Percentiles rank a stretch among this genome's conserved stretches.
Conservation (phyloP, 1,140 invertebrate species). For the Drosophila quadrilineata region DNA sequence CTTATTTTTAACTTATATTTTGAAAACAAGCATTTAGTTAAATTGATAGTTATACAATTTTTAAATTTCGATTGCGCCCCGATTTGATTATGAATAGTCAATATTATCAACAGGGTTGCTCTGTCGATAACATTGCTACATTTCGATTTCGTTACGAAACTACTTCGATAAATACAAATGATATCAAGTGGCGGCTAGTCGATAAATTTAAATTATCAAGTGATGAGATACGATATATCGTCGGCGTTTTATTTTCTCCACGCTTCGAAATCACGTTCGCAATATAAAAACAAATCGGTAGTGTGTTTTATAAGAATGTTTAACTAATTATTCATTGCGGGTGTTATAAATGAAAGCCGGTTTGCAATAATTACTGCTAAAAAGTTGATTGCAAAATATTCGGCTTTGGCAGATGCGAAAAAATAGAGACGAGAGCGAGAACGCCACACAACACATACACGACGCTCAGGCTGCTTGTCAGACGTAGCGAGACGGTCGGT, state of each 20-base stretch:
- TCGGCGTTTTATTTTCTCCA: conserved; percentile 41
- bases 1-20: too few species aligned
- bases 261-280: conserved; percentile 31
- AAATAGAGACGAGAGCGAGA: conserved; percentile 71
- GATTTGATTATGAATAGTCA: too few species aligned
- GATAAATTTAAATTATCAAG: conserved; percentile 25
- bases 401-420: conserved; percentile 63
- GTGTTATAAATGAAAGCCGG: neutral
- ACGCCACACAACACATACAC: conserved; percentile 74
- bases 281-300: conserved; percentile 31
- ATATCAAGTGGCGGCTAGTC: conserved; percentile 10
- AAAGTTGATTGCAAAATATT: conserved; percentile 40
- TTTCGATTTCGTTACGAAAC: too few species aligned
- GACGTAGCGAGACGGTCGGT: conserved; percentile 65
- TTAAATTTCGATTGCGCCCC: too few species aligned
- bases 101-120: too few species aligned
- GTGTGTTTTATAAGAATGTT: neutral
- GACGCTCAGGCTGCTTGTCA: conserved; percentile 52
- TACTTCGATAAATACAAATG: conserved; percentile 7
- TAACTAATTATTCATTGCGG: conserved; percentile 11
- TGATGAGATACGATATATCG: conserved; percentile 38
- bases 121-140: conserved; percentile 1
- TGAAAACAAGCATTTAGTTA: too few species aligned
- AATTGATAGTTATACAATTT: too few species aligned
- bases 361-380: conserved; percentile 5